These are phyloP conservation scores for Drosophila paracracens DNA, from an alignment of 2,888 invertebrate genomes.

Conservation along the genomic window DNA sequence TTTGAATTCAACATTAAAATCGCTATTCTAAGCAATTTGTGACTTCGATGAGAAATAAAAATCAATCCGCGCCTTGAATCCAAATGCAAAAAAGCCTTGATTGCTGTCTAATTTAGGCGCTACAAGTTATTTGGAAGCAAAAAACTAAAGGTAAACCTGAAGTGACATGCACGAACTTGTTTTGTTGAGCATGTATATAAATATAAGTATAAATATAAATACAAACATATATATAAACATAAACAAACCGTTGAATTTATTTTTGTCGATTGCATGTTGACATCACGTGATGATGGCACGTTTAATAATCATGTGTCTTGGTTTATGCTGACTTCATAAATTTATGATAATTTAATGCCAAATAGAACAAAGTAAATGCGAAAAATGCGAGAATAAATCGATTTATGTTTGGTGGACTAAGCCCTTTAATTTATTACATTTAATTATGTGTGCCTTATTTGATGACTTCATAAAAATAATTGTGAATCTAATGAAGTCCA, in stretches of 20 bases:
- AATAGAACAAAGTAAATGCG: neutral
- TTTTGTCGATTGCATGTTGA: constrained; percentile 61
- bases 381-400: neutral
- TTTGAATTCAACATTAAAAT: constrained; percentile 22
- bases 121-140: constrained; percentile 45
- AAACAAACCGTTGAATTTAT: constrained; percentile 39
- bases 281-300: constrained; percentile 60
- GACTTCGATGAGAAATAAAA: constrained; percentile 68
- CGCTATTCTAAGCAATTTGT: constrained; percentile 54
- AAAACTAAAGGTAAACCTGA: constrained; percentile 59
- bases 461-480: neutral
- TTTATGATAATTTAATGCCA: constrained; percentile 9
- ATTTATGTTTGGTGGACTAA: neutral
- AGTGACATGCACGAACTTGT: constrained; percentile 37
- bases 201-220: constrained; percentile 7
- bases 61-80: constrained; percentile 69
- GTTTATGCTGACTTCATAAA: constrained; percentile 63
- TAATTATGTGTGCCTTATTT: neutral
- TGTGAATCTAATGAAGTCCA: neutral
- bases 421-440: neutral
- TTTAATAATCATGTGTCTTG: constrained; percentile 43
- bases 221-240: neutral
- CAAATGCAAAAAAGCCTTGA: constrained; percentile 66
- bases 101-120: constrained; percentile 41
- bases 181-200: constrained; percentile 20